Evolutionary conservation across 2,888 invertebrate genomes (phyloP).

Genomic region (Gasteruption jaculator): DNA sequence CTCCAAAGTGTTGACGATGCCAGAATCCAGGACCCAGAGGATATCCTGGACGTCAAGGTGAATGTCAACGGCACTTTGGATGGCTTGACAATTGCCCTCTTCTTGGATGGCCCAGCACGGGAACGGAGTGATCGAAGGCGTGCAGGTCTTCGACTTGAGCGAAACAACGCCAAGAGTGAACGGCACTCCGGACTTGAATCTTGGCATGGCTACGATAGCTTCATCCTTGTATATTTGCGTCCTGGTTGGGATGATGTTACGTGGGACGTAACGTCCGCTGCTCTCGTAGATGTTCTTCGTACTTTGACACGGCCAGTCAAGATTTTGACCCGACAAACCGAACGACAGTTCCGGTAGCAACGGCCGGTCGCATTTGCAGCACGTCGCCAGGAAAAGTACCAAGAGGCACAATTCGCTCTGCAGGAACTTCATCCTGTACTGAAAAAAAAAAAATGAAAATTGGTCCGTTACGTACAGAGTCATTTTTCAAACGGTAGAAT

Average conservation of each 20-base stretch:
- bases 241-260: constrained; percentile 61
- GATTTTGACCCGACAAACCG: constrained; percentile 26
- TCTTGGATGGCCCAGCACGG: constrained; percentile 65
- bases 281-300: constrained; percentile 58
- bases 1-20: constrained; percentile 65
- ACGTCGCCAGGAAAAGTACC: constrained; percentile 16
- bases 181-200: constrained; percentile 63
- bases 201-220: constrained; percentile 58
- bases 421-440: constrained; percentile 29
- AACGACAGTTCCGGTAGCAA: constrained; percentile 39
- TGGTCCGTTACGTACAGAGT: too few species aligned
- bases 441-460: constrained; percentile 9
- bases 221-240: constrained; percentile 58
- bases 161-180: constrained; percentile 62
- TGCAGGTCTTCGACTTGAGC: constrained; percentile 52
- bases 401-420: constrained; percentile 23
- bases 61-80: constrained; percentile 70
- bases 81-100: constrained; percentile 64
- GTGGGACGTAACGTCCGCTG: constrained; percentile 57
- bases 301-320: constrained; percentile 54
- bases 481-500: too few species aligned
- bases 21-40: constrained; percentile 70
- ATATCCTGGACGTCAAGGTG: constrained; percentile 60
- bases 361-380: constrained; percentile 27
- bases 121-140: constrained; percentile 58